Evolutionary conservation across 2,888 invertebrate species (phyloP).

Genomic region (Antheraea yamamai): DNA sequence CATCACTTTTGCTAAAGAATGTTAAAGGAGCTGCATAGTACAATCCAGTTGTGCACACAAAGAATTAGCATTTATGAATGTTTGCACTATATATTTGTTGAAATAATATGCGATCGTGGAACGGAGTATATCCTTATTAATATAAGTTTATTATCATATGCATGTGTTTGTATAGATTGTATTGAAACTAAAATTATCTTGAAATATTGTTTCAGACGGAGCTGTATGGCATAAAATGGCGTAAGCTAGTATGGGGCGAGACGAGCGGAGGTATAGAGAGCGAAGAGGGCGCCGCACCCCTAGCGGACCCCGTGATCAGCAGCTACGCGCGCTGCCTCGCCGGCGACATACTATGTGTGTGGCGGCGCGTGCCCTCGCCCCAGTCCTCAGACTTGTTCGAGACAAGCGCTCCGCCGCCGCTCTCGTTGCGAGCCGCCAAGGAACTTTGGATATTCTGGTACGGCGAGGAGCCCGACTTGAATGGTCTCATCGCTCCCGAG

Average conservation of each 20-base stretch:
- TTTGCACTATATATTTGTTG: not conserved
- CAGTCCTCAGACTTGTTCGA: slow-evolving; percentile 76
- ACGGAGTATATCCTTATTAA: not conserved
- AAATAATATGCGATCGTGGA: not conserved
- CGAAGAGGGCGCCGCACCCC: slow-evolving; percentile 84
- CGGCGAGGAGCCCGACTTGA: slow-evolving; percentile 96
- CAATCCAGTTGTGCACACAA: not conserved
- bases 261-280: slow-evolving; percentile 70
- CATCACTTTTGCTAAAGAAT: not conserved
- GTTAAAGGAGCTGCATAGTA: not conserved
- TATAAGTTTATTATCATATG: not conserved
- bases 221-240: slow-evolving; percentile 99
- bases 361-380: slow-evolving; percentile 91
- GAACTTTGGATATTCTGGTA: slow-evolving; percentile 99
- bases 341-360: slow-evolving; percentile 98
- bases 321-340: slow-evolving; percentile 95
- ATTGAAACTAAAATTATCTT: not conserved
- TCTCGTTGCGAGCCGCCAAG: slow-evolving; percentile 93
- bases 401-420: slow-evolving; percentile 84
- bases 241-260: slow-evolving; percentile 94
- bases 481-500: slow-evolving; percentile 91
- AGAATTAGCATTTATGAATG: slow-evolving; percentile 1
- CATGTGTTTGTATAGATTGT: not conserved
- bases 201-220: slow-evolving; percentile 91
- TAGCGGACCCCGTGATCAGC: slow-evolving; percentile 94